Conservation (phyloP, 2,797 vertebrate species). For the Alca torda region DNA sequence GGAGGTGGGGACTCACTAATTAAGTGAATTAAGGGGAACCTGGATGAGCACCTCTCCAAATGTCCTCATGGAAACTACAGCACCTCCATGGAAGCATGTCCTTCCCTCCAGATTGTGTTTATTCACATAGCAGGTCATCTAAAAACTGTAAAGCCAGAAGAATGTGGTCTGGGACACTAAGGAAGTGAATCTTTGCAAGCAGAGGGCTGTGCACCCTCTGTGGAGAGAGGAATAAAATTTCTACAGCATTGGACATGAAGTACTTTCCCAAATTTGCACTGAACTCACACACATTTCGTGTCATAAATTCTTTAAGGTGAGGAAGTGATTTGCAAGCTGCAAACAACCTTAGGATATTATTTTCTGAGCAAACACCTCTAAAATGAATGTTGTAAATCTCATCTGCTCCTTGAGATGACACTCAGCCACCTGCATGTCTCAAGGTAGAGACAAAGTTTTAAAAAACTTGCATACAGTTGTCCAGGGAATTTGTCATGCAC, state of each 20-base stretch:
- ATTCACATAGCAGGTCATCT: not conserved
- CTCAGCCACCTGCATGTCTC: not conserved
- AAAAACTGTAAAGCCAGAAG: not conserved
- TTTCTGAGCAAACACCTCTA: constrained; percentile 1
- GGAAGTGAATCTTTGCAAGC: not conserved
- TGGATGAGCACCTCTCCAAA: not conserved
- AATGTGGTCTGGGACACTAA: not conserved
- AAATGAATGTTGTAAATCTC: constrained; percentile 17
- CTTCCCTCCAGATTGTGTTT: not conserved
- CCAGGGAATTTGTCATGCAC: not conserved
- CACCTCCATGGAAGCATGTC: not conserved
- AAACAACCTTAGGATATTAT: not conserved
- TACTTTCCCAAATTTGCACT: not conserved
- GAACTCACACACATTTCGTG: not conserved
- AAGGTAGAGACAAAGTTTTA: not conserved
- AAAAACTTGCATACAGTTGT: not conserved
- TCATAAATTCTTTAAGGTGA: not conserved
- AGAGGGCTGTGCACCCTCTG: not conserved
- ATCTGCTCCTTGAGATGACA: not conserved
- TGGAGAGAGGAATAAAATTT: not conserved
- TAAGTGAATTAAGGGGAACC: not conserved
- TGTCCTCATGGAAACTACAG: not conserved
- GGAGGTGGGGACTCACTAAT: not conserved
- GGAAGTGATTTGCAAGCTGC: not conserved
- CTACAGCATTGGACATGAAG: not conserved